Evolutionary conservation across 1,140 invertebrate genomes (phyloP), one percentile per base, ranked within the genome.

Genomic region (Campoletis sonorensis): DNA sequence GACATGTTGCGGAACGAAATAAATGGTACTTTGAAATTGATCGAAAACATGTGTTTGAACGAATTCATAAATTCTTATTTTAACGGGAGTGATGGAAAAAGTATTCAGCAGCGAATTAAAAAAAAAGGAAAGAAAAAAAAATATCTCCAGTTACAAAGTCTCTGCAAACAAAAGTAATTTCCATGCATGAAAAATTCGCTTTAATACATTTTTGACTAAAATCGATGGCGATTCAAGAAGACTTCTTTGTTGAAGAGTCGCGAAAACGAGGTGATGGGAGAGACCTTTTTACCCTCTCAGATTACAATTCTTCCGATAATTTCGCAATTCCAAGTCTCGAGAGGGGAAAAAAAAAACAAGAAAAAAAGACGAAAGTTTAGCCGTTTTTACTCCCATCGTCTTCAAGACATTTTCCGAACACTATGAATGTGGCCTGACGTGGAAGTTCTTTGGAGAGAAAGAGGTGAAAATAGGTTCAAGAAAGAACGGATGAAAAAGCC

Each of bases 261-360:
- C 27, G 7, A 27, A 16, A 13, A 16, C n/a, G 70, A n/a, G 13
- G 33, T 2, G 40, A 72, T 15, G 21, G 21, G 21, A 49, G 18
- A 18, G 7, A 3, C 33, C n/a, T n/a, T 45, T 72, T 72, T 21
- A 72, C 70, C 70, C 70, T 72, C 70, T 72, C 37, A 72, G 49
- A 72, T 72, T 72, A 72, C 70, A 72, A 72, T 72, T 72, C 10
- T 49, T 40, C 15, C 70, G 70, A 72, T 49, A 49, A 49, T 72
- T 72, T 49, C n/a, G n/a, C 70, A 72, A 72, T 72, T 72, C 8
- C 16, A 72, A 72, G 70, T 49, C 70, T 11, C 70, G 37, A 40
- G 70, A 72, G n/a, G n/a, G n/a, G n/a, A n/a, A n/a, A n/a, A 15
- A 3, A 27, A 64, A 27, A 58, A 13, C 3, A n/a, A n/a, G 54